A percentile compares a stretch with the other conserved stretches of the same genome.
Conservation (phyloP, 2,888 invertebrate genomes). For the Platerodrilus igneus region DNA sequence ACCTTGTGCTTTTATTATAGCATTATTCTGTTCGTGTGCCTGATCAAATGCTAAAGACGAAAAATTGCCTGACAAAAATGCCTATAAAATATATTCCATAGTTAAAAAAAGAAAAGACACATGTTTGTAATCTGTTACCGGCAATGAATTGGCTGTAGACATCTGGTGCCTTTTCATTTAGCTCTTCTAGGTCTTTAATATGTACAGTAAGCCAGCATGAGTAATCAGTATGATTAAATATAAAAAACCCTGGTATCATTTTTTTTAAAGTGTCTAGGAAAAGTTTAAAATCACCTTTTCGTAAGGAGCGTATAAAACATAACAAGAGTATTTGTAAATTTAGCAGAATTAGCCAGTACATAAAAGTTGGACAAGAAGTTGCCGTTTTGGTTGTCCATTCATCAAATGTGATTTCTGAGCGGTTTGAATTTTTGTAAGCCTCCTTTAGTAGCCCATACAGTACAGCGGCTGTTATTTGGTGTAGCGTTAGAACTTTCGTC, state of each 20-base stretch:
- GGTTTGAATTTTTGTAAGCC: slow-evolving; percentile 1
- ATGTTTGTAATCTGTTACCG: too few species aligned
- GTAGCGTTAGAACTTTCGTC: slow-evolving; percentile 6
- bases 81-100: too few species aligned
- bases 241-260: slow-evolving; percentile 2
- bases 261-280: neutral
- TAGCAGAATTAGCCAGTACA: neutral
- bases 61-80: too few species aligned
- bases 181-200: neutral
- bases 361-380: neutral
- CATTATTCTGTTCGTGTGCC: slow-evolving; percentile 7
- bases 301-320: neutral
- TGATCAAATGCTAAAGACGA: neutral
- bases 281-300: neutral
- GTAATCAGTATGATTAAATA: neutral
- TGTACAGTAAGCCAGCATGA: slow-evolving; percentile 1
- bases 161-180: neutral
- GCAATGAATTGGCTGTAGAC: neutral
- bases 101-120: too few species aligned
- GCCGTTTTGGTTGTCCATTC: too few species aligned
- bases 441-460: slow-evolving; percentile 4
- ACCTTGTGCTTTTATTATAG: slow-evolving; percentile 4
- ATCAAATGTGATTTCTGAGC: slow-evolving; percentile 3
- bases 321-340: neutral
- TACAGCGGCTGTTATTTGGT: slow-evolving; percentile 4